Conservation (phyloP, 2,888 invertebrate genomes). For the Thera britannica region DNA sequence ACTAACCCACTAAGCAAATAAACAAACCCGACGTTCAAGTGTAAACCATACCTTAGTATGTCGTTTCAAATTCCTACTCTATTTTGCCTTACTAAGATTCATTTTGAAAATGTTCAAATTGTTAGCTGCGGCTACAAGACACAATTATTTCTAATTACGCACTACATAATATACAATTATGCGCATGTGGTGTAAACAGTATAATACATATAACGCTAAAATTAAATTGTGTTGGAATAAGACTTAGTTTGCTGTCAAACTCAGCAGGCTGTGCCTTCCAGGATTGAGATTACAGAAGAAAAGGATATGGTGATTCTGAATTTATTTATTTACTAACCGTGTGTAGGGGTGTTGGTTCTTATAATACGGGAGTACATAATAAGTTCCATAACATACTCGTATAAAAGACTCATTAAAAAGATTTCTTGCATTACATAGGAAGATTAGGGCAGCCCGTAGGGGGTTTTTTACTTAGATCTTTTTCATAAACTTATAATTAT, state of each 20-base stretch:
- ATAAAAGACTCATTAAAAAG: too few relatives aligned
- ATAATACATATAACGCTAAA: conserved; percentile 32
- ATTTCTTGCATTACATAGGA: too few relatives aligned
- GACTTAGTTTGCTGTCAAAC: conserved; percentile 25
- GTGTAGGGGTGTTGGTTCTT: too few relatives aligned
- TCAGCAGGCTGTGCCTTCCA: neutral
- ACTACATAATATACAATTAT: conserved; percentile 21
- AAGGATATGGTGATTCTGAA: conserved; percentile 5
- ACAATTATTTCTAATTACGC: conserved; percentile 37
- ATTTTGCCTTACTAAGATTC: neutral
- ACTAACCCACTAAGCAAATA: conserved; percentile 10
- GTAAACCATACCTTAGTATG: neutral
- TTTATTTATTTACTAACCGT: too few relatives aligned
- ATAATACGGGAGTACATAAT: too few relatives aligned
- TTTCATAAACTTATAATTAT: too few relatives aligned
- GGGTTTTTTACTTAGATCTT: too few relatives aligned
- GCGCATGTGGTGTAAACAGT: conserved; percentile 27
- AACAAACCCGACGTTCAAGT: neutral
- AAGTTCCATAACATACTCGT: too few relatives aligned
- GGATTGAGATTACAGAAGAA: neutral
- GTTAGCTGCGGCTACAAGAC: conserved; percentile 11
- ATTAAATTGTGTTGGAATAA: conserved; percentile 53
- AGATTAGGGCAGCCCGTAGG: too few relatives aligned
- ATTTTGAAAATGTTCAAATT: conserved; percentile 4
- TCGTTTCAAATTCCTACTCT: neutral